Evolutionary conservation across 64 coral and sea anemone genomes (phyloP).

Genomic region (Acropora tenuis): DNA sequence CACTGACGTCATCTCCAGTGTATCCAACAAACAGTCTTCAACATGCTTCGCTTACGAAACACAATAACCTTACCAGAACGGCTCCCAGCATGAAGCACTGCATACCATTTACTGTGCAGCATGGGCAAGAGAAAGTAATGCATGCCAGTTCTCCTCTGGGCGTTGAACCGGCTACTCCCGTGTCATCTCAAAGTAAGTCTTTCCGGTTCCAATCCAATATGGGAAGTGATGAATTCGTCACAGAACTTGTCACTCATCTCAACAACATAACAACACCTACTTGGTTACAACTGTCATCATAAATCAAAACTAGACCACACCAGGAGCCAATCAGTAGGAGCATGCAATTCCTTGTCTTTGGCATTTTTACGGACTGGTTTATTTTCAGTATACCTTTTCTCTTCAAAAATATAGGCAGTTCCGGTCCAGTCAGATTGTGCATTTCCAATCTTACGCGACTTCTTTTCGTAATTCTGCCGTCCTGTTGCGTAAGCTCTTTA

Average conservation of each 20-base stretch:
- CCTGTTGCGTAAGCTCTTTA: too few relatives aligned
- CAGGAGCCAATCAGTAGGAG: neutral
- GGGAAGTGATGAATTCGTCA: neutral
- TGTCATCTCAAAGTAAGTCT: constrained; percentile 4
- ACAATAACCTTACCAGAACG: constrained; percentile 65
- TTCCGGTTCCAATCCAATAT: neutral
- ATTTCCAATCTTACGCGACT: too few relatives aligned
- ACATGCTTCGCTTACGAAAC: constrained; percentile 44
- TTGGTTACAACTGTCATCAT: neutral
- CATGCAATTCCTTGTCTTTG: too few relatives aligned
- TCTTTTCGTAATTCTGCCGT: too few relatives aligned
- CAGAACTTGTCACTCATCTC: neutral
- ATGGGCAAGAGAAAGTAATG: neutral
- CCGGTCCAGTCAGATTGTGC: too few relatives aligned
- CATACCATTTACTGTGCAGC: constrained; percentile 31
- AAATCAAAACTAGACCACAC: neutral
- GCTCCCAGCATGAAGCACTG: constrained; percentile 66
- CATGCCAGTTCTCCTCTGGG: neutral
- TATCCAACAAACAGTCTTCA: constrained; percentile 64
- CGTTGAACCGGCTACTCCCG: too few relatives aligned
- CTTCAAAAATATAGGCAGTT: too few relatives aligned
- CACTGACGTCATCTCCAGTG: constrained; percentile 64
- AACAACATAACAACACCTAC: too few relatives aligned
- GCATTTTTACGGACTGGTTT: too few relatives aligned
- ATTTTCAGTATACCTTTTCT: too few relatives aligned